Evolutionary conservation across 2,888 invertebrate species (phyloP).

Genomic region (Ichneumon xanthorius): DNA sequence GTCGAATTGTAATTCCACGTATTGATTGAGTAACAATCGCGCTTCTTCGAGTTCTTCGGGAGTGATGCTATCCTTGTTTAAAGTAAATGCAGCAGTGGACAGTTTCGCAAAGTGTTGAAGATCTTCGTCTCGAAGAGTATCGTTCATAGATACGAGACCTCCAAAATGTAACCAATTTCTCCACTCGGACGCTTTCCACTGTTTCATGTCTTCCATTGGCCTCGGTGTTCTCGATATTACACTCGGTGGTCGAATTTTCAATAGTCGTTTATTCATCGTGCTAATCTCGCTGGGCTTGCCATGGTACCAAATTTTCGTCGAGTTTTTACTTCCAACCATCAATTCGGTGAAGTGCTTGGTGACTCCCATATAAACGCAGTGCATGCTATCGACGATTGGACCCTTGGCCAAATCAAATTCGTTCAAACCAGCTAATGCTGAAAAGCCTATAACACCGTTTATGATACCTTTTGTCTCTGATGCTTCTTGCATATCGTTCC

Average conservation of each 20-base stretch:
- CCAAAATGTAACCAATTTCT: slow-evolving; percentile 41
- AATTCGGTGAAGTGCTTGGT: neutral
- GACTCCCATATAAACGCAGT: slow-evolving; percentile 40
- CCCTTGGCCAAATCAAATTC: slow-evolving; percentile 39
- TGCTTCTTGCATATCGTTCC: slow-evolving; percentile 32
- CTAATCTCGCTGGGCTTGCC: slow-evolving; percentile 17
- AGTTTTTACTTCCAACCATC: slow-evolving; percentile 9
- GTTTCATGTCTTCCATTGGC: slow-evolving; percentile 7
- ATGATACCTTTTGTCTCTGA: neutral
- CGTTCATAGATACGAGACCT: neutral
- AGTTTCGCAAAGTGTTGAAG: slow-evolving; percentile 26
- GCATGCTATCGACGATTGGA: slow-evolving; percentile 45
- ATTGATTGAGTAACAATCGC: neutral
- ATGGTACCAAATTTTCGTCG: neutral
- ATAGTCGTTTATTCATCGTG: neutral
- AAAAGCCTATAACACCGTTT: slow-evolving; percentile 34
- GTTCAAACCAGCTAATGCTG: slow-evolving; percentile 10
- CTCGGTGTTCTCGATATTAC: slow-evolving; percentile 17
- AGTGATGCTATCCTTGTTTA: neutral
- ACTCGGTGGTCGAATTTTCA: slow-evolving; percentile 28
- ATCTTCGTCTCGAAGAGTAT: slow-evolving; percentile 19
- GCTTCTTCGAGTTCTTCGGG: neutral
- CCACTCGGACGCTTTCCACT: slow-evolving; percentile 35
- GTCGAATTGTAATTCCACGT: neutral
- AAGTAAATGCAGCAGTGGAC: slow-evolving; percentile 6